Percentiles rank a stretch among this genome's conserved stretches.
Conservation (phyloP, 2,113 vertebrate species). For the Fregata magnificens region DNA sequence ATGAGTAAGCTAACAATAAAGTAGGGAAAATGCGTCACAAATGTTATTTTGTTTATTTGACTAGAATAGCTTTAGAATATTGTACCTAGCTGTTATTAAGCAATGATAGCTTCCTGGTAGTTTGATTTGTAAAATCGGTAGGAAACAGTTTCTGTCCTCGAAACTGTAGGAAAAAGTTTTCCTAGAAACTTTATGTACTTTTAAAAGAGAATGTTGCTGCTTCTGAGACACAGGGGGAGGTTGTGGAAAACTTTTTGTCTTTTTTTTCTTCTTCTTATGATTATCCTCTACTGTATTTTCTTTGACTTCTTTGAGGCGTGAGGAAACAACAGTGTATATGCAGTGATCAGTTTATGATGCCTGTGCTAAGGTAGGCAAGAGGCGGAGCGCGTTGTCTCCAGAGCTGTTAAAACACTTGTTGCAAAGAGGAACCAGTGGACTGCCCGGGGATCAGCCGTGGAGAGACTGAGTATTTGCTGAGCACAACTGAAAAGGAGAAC, state of each 20-base stretch:
- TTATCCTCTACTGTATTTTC: neutral
- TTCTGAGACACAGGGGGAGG: neutral
- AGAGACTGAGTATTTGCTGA: neutral
- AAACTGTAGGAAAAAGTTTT: neutral
- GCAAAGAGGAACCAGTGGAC: neutral
- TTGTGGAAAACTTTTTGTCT: neutral
- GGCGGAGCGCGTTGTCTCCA: rapidly evolving
- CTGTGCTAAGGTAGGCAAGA: neutral
- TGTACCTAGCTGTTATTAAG: neutral
- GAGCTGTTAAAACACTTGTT: neutral
- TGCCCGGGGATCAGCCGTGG: neutral
- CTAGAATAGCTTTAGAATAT: neutral
- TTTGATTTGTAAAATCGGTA: neutral
- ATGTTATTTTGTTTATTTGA: neutral
- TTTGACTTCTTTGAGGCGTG: neutral
- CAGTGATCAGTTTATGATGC: neutral
- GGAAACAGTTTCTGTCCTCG: neutral
- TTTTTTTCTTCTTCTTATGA: neutral
- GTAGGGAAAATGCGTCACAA: neutral
- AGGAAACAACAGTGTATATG: neutral
- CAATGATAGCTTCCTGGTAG: neutral
- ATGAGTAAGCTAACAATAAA: slow-evolving; percentile 35
- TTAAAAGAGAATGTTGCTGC: neutral
- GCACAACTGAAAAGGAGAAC: neutral
- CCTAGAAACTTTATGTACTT: neutral